Conservation (phyloP, 2,113 vertebrate species). For the Symphodus melops region DNA sequence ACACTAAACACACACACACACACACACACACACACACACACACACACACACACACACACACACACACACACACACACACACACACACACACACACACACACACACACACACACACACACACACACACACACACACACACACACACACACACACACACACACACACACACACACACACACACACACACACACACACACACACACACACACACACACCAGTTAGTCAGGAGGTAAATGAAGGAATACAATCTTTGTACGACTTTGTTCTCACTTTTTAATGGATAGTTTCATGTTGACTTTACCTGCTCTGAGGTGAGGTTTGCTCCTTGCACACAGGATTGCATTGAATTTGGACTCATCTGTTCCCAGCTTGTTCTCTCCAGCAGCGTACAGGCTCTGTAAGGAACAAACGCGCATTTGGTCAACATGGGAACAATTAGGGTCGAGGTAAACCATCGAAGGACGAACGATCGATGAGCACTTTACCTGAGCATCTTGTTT, state of each 20-base stretch:
- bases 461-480: not conserved
- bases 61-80: not conserved
- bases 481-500: conserved; percentile 96
- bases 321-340: conserved; percentile 93
- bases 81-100: not conserved
- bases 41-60: conserved; percentile 1
- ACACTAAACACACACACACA: conserved; percentile 84
- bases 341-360: conserved; percentile 98
- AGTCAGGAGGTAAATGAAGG: not conserved
- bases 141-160: conserved; percentile 2
- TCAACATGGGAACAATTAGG: too few species aligned
- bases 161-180: conserved; percentile 1
- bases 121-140: conserved; percentile 2
- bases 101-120: not conserved
- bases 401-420: not conserved
- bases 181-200: not conserved
- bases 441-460: not conserved
- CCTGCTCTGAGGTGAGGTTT: conserved; percentile 93
- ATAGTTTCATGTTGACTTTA: conserved; percentile 57
- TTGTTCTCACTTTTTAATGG: not conserved
- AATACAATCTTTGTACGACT: not conserved
- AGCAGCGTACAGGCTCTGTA: conserved; percentile 90
- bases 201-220: not conserved
- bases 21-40: not conserved
- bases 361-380: conserved; percentile 97